Evolutionary conservation across 1,140 invertebrate species (phyloP).

Genomic region (Colletes latitarsis): DNA sequence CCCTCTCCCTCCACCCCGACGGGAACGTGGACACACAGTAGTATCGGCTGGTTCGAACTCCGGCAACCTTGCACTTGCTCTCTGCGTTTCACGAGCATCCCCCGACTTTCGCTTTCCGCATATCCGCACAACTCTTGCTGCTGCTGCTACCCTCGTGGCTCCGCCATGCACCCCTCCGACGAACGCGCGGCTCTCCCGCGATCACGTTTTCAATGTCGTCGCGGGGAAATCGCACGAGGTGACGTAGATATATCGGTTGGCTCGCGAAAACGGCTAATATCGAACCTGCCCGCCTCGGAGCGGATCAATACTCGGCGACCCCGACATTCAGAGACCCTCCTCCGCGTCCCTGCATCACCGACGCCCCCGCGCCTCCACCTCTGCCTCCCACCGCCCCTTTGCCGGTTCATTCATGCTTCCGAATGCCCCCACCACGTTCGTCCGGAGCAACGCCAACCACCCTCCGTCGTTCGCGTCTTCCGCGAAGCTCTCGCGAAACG

Average conservation of each 20-base stretch:
- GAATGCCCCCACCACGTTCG: constrained; percentile 51
- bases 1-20: no score
- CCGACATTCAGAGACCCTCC: constrained; percentile 80
- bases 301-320: constrained; percentile 81
- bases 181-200: constrained; percentile 12
- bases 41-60: neutral
- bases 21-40: no score
- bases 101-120: constrained; percentile 63
- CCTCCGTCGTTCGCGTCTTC: constrained; percentile 23
- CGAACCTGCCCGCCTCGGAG: constrained; percentile 69
- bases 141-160: constrained; percentile 53
- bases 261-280: constrained; percentile 76
- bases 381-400: constrained; percentile 60
- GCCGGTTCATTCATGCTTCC: constrained; percentile 78
- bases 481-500: constrained; percentile 14
- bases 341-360: constrained; percentile 48
- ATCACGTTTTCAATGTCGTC: neutral
- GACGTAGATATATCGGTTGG: constrained; percentile 67
- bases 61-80: constrained; percentile 39
- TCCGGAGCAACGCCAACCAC: constrained; percentile 57
- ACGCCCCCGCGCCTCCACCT: constrained; percentile 48
- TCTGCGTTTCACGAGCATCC: constrained; percentile 33
- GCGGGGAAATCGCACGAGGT: constrained; percentile 29
- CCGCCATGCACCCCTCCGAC: constrained; percentile 43
- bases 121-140: constrained; percentile 52